phyloP scores from a whole-genome alignment of 2,113 vertebrate genomes.

The Echinops telfairi region DNA sequence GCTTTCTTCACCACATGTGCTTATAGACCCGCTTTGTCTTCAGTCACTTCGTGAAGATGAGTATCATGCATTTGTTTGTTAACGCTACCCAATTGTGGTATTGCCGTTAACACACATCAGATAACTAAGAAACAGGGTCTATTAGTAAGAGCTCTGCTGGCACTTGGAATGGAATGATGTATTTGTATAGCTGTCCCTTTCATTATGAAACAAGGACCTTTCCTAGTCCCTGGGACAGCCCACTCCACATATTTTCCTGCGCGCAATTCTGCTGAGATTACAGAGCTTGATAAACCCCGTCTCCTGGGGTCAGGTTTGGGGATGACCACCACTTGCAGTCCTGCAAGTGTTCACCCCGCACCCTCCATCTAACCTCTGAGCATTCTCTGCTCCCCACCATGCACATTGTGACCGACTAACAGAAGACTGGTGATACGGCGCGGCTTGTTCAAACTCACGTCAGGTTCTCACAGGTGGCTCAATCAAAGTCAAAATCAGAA shows the following conservation, averaged over 20 bases:
- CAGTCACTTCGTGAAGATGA: too few species aligned
- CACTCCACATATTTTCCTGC: background rate
- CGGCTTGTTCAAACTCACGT: too few species aligned
- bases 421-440: too few species aligned
- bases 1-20: too few species aligned
- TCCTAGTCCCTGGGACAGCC: background rate
- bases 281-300: background rate
- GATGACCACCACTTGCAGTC: background rate
- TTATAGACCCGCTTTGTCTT: too few species aligned
- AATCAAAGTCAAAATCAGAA: too few species aligned
- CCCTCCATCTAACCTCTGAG: background rate
- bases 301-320: background rate
- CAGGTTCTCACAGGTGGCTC: too few species aligned
- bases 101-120: background rate
- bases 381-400: background rate
- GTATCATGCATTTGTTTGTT: background rate
- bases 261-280: background rate
- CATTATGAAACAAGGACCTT: background rate
- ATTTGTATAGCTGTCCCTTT: background rate
- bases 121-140: background rate
- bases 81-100: background rate
- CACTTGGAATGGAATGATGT: background rate
- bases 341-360: background rate
- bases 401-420: too few species aligned
- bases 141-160: background rate